Evolutionary conservation across 2,888 invertebrate genomes (phyloP).

Genomic region (Kuschelorhynchus macadamiae): DNA sequence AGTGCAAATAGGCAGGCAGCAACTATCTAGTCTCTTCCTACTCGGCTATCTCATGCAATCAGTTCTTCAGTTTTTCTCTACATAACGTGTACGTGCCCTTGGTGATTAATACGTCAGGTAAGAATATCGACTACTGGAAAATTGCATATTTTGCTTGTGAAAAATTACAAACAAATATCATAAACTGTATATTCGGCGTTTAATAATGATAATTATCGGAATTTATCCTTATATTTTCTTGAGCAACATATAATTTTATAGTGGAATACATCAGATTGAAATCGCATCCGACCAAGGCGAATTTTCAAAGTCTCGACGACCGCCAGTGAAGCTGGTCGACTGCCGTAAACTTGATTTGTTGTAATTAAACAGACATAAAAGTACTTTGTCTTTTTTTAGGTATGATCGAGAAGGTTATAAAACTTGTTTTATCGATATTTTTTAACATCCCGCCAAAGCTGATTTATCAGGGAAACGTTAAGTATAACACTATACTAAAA

Average conservation of each 20-base stretch:
- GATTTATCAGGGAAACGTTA: constrained; percentile 42
- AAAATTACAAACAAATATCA: constrained; percentile 70
- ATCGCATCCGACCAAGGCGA: constrained; percentile 57
- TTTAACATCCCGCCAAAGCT: constrained; percentile 45
- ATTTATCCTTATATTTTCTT: constrained; percentile 69
- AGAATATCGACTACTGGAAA: constrained; percentile 68
- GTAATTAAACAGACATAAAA: constrained; percentile 64
- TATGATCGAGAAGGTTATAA: constrained; percentile 57
- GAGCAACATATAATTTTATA: constrained; percentile 67
- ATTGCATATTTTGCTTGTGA: constrained; percentile 69
- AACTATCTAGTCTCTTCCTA: no score
- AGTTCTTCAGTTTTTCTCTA: background rate
- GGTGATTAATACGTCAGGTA: constrained; percentile 45
- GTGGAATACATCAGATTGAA: constrained; percentile 63
- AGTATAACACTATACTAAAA: constrained; percentile 33
- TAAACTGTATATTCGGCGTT: constrained; percentile 68
- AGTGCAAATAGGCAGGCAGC: no score
- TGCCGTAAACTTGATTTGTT: constrained; percentile 61
- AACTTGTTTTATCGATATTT: constrained; percentile 57
- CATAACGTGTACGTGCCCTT: constrained; percentile 24
- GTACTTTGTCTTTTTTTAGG: constrained; percentile 55
- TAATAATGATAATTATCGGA: constrained; percentile 70
- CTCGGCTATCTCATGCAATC: no score
- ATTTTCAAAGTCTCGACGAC: constrained; percentile 51
- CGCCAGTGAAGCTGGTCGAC: constrained; percentile 55